Conservation (phyloP, 1,140 invertebrate genomes). For the Leptinotarsa texana region DNA sequence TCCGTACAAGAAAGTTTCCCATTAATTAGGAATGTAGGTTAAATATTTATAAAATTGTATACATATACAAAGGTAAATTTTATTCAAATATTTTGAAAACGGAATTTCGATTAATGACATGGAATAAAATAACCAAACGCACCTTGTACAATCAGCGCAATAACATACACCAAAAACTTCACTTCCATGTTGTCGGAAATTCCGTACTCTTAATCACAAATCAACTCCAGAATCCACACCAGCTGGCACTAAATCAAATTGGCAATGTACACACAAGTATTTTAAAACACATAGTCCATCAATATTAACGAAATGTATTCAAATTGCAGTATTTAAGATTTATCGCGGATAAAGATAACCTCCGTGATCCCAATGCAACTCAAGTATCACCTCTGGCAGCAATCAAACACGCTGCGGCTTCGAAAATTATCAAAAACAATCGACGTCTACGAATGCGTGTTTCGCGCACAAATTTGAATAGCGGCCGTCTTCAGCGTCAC, state of each 20-base stretch:
- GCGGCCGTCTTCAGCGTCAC: constrained; percentile 36
- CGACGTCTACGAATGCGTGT: neutral
- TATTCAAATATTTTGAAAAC: too few relatives aligned
- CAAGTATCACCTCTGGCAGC: neutral
- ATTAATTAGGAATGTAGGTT: too few relatives aligned
- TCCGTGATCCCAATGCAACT: neutral
- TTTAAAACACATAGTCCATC: constrained; percentile 18
- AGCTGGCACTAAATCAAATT: constrained; percentile 33
- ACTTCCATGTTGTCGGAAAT: constrained; percentile 19
- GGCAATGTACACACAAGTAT: constrained; percentile 24
- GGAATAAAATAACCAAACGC: neutral
- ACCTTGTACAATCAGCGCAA: constrained; percentile 27
- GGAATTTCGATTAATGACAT: neutral
- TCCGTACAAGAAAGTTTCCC: too few relatives aligned
- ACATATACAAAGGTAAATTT: too few relatives aligned
- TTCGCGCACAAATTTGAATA: constrained; percentile 25
- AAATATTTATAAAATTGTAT: too few relatives aligned
- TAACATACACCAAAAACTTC: constrained; percentile 18
- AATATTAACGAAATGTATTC: neutral
- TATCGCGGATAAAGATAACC: neutral
- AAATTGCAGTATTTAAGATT: neutral
- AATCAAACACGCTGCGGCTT: neutral
- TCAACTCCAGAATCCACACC: constrained; percentile 7
- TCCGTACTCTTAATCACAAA: neutral
- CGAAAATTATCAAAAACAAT: neutral